Base-by-base conservation (phyloP, 2,888 invertebrate genomes). In the Caenorhabditis sp. region DNA sequence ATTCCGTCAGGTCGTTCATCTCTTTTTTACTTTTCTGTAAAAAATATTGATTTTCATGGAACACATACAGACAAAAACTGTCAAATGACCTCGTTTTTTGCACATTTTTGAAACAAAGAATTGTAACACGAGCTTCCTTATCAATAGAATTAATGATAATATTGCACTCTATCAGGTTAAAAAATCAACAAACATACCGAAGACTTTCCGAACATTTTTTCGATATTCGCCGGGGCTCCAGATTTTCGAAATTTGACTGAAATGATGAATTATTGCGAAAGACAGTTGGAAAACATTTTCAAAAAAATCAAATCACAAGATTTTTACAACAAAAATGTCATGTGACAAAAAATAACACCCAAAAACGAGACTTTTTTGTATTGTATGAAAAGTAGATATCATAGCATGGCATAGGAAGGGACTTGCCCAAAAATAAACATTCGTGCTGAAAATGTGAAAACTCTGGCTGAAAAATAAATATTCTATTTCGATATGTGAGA, bases 11-110 rank as follows among this genome's bases (percentile, higher is more conserved):
- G 2, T 57, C 17, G 23, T 12, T 25, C 67, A 59, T 59, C 20
- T 54, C 26, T 14, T 52, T 50, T 14, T 63, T 31, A 0, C 52
- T 43, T 62, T 65, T 72, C 72, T 72, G 72, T 17, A 72, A 63
- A 52, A 53, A 53, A 57, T 17, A 53, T 25, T n/a, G n/a, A n/a
- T n/a, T n/a, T n/a, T n/a, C n/a, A n/a, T n/a, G n/a, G n/a, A n/a
- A n/a, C n/a, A n/a, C n/a, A n/a, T n/a, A n/a, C n/a, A n/a, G n/a
- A n/a, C n/a, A n/a, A n/a, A n/a, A n/a, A n/a, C n/a, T n/a, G n/a
- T n/a, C n/a, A n/a, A n/a, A n/a, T n/a, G n/a, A n/a, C n/a, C n/a
- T n/a, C n/a, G n/a, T 53, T 53, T 53, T 53, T 53, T 43, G 43
- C 43, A 43, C 43, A 43, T 43, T 10, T 36, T 17, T 43, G 14